phyloP scores from a whole-genome alignment of 2,888 invertebrate genomes.

The Plemyria rubiginata region DNA sequence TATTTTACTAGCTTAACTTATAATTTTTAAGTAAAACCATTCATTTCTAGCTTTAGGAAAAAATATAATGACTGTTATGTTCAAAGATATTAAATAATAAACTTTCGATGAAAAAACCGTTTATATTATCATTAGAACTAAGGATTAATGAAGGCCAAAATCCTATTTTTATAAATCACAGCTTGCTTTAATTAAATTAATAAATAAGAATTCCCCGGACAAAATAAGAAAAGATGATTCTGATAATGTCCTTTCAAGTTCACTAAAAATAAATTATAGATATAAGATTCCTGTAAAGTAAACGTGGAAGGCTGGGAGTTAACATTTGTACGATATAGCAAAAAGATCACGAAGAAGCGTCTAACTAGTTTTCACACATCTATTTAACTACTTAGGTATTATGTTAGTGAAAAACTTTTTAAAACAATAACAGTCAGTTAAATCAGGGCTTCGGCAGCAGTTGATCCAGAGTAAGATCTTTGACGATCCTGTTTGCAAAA shows the following conservation, averaged over 20 bases:
- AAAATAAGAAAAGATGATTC: too few species aligned
- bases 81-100: background rate
- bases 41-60: too few species aligned
- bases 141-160: background rate
- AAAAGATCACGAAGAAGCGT: too few species aligned
- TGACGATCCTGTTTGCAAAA: constrained; percentile 83
- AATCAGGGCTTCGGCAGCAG: constrained; percentile 75
- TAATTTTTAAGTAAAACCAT: too few species aligned
- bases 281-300: too few species aligned
- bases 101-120: background rate
- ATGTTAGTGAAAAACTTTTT: too few species aligned
- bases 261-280: too few species aligned
- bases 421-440: background rate
- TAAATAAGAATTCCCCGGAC: background rate
- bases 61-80: background rate
- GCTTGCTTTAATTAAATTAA: constrained; percentile 10
- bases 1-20: too few species aligned
- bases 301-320: background rate
- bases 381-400: background rate
- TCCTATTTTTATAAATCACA: constrained; percentile 15
- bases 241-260: too few species aligned
- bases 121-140: constrained; percentile 2
- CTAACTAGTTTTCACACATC: too few species aligned
- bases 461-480: constrained; percentile 80
- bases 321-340: background rate